phyloP scores from a whole-genome alignment of 2,797 vertebrate species.

The Scleropages formosus region DNA sequence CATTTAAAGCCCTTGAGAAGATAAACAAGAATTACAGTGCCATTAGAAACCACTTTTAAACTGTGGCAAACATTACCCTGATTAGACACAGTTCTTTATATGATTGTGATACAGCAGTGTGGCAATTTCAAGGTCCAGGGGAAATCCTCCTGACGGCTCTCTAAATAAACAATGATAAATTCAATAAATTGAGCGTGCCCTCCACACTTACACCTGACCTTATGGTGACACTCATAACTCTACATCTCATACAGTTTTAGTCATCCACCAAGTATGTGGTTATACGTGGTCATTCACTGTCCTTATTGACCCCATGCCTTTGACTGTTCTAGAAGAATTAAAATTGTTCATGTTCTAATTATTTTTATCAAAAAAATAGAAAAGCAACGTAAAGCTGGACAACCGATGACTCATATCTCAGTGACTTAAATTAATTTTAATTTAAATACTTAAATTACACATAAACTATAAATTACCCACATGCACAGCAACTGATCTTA shows the following conservation, averaged over 20 bases:
- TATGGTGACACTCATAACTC: not conserved
- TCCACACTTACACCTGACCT: not conserved
- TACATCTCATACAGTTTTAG: not conserved
- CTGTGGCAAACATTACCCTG: not conserved
- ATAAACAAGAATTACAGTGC: not conserved
- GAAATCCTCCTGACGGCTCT: constrained; percentile 3
- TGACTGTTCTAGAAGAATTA: too few relatives aligned
- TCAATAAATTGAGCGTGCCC: constrained; percentile 2
- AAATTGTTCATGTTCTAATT: too few relatives aligned
- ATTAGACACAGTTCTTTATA: not conserved
- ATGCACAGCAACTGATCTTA: not conserved
- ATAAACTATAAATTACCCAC: not conserved
- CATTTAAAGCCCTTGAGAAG: not conserved
- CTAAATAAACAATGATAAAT: constrained; percentile 1
- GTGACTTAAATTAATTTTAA: too few relatives aligned
- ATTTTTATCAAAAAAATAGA: too few relatives aligned
- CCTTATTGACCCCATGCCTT: too few relatives aligned
- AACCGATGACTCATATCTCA: too few relatives aligned
- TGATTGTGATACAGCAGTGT: not conserved
- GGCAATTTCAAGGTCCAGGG: constrained; percentile 5
- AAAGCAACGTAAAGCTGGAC: too few relatives aligned
- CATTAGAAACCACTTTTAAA: constrained; percentile 8
- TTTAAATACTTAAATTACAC: not conserved
- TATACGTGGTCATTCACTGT: too few relatives aligned
- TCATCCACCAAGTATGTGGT: too few relatives aligned